Percentiles rank a stretch among this genome's conserved stretches.
phyloP scores from a whole-genome alignment of 1,140 invertebrate species.

The Cydia fagiglandana region DNA sequence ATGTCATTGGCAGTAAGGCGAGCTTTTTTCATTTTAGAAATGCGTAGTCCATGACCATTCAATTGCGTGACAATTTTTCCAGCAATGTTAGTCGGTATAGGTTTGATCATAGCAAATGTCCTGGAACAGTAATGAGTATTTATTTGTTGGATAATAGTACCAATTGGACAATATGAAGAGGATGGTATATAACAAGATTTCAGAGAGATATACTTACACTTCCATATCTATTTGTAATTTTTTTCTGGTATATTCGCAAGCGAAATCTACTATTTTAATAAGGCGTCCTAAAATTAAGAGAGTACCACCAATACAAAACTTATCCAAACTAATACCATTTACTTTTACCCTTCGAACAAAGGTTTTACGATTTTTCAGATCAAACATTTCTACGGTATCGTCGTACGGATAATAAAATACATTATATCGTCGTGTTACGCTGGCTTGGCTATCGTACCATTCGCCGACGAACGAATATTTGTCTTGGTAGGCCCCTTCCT shows the following conservation, averaged over 20 bases:
- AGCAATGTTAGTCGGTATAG: constrained; percentile 83
- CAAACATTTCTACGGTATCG: constrained; percentile 90
- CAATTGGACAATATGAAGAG: constrained; percentile 32
- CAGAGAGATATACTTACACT: constrained; percentile 75
- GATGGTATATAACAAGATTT: not conserved
- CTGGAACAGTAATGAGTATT: constrained; percentile 73
- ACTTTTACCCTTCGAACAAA: constrained; percentile 88
- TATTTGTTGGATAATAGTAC: constrained; percentile 36
- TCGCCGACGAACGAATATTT: constrained; percentile 85
- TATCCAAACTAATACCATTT: constrained; percentile 82
- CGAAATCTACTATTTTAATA: constrained; percentile 89
- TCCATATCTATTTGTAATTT: constrained; percentile 81
- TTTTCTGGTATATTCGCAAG: constrained; percentile 83
- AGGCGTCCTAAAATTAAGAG: constrained; percentile 88
- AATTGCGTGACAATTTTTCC: constrained; percentile 87
- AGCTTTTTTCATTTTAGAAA: constrained; percentile 87
- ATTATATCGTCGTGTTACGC: constrained; percentile 85
- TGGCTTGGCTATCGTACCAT: constrained; percentile 90
- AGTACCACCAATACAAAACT: constrained; percentile 88
- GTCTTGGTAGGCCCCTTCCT: constrained; percentile 70
- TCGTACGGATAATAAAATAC: constrained; percentile 87
- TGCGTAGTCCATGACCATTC: constrained; percentile 83
- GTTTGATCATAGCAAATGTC: constrained; percentile 89
- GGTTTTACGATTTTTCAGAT: constrained; percentile 85
- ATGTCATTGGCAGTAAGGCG: constrained; percentile 82